Evolutionary conservation across 2,888 invertebrate genomes (phyloP), one percentile per base, ranked within the genome.

Genomic region (Scaptomyza caliginosa): DNA sequence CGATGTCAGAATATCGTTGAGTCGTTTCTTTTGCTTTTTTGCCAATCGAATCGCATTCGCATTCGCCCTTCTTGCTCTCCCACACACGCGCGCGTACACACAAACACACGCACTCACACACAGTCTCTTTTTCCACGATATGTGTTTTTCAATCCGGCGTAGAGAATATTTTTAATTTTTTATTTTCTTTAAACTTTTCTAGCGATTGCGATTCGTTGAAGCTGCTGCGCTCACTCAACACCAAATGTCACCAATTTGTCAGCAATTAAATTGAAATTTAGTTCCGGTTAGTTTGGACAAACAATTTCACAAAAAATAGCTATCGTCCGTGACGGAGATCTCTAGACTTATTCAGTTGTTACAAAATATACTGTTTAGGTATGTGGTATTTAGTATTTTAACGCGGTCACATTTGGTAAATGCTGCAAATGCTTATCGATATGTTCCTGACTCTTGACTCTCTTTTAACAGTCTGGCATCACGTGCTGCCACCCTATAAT

Each of bases 41-140:
- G 65, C 60, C 72, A 74, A 72, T 72, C 72, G 72, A 69, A 69
- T 40, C 28, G 48, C 54, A 36, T 38, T 73, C 48, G 48, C 57
- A 50, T 45, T 73, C 51, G 50, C 65, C 43, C 49, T 57, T 36
- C 23, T 34, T 49, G 16, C 11, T 39, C 21, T 46, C 13, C 19
- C 32, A 21, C 13, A 32, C 17, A 30, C 36, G 32, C 21, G 16
- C 45, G n/a, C 30, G n/a, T n/a, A 21, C 13, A 32, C 17, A 30
- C n/a, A n/a, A n/a, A n/a, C n/a, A n/a, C 32, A 21, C 13, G 21
- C 17, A 30, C 16, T 3, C 4, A n/a, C 32, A 5, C 66, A 55
- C 36, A 17, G 51, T 58, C 46, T 40, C 19, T 38, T 13, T 42
- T 40, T 56, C 39, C 39, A 40, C 7, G 19, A 28, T 17, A 24